These are phyloP conservation scores for Epinotia demarniana DNA, from an alignment of 2,888 invertebrate species.

Conservation along the genomic window DNA sequence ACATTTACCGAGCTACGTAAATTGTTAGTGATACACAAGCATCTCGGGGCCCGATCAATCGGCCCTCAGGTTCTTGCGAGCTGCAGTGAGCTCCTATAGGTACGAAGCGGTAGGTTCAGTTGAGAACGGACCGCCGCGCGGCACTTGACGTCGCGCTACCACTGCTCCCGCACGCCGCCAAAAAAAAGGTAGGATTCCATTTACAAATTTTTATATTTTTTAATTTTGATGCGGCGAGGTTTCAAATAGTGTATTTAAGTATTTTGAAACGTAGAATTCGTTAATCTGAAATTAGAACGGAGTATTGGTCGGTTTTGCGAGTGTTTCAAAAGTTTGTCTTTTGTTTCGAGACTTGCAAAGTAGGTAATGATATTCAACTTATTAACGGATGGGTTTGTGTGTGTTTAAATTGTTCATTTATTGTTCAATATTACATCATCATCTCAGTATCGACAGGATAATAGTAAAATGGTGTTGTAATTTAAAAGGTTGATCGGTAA, in stretches of 20 bases:
- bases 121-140: conserved; percentile 62
- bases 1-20: conserved; percentile 58
- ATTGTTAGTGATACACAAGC: conserved; percentile 57
- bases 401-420: background rate
- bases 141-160: conserved; percentile 68
- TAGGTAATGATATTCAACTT: background rate
- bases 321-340: conserved; percentile 31
- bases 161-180: conserved; percentile 61
- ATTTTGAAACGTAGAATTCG: background rate
- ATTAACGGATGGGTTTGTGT: background rate
- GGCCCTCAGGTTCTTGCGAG: conserved; percentile 61
- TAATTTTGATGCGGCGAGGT: conserved; percentile 16
- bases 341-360: conserved; percentile 13
- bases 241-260: background rate
- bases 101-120: conserved; percentile 45
- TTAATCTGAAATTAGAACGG: background rate
- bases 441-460: background rate
- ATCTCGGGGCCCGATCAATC: conserved; percentile 64
- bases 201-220: conserved; percentile 19
- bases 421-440: background rate
- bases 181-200: conserved; percentile 50
- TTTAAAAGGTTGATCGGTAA: background rate
- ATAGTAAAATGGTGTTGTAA: background rate
- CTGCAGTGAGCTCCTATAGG: conserved; percentile 60
- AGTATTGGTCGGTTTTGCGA: background rate